Evolutionary conservation across 2,113 vertebrate genomes (phyloP).

Genomic region (Otis tarda): DNA sequence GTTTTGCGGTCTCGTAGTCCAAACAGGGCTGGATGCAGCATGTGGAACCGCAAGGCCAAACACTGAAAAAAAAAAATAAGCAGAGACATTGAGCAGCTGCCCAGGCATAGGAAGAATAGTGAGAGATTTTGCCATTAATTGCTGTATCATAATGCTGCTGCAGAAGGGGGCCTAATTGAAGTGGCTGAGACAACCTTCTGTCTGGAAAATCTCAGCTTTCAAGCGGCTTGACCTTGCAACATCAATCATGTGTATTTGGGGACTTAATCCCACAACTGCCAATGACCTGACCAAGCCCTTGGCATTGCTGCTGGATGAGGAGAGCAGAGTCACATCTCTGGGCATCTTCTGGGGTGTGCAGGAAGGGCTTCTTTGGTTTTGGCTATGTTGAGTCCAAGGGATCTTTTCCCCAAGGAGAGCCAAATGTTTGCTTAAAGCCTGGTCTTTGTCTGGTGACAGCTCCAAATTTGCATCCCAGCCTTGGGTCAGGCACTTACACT

Average conservation of each 20-base stretch:
- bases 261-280: not conserved
- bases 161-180: not conserved
- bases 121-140: not conserved
- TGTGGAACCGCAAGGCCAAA: not conserved
- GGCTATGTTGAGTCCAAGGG: not conserved
- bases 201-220: not conserved
- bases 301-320: not conserved
- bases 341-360: not conserved
- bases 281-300: not conserved
- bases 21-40: not conserved
- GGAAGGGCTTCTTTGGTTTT: not conserved
- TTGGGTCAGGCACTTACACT: not conserved
- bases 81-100: not conserved
- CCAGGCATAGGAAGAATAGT: not conserved
- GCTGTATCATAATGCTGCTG: not conserved
- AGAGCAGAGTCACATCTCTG: not conserved
- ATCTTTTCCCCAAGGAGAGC: not conserved
- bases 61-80: not conserved
- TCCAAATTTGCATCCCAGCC: not conserved
- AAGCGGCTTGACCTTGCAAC: not conserved
- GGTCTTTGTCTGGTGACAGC: not conserved
- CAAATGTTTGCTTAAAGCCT: not conserved
- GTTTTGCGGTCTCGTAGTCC: not conserved
- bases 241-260: not conserved
- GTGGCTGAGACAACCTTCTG: not conserved